A percentile compares a stretch with the other conserved stretches of the same genome.
Conservation (phyloP, 2,797 vertebrate species). For the Lateolabrax maculatus region DNA sequence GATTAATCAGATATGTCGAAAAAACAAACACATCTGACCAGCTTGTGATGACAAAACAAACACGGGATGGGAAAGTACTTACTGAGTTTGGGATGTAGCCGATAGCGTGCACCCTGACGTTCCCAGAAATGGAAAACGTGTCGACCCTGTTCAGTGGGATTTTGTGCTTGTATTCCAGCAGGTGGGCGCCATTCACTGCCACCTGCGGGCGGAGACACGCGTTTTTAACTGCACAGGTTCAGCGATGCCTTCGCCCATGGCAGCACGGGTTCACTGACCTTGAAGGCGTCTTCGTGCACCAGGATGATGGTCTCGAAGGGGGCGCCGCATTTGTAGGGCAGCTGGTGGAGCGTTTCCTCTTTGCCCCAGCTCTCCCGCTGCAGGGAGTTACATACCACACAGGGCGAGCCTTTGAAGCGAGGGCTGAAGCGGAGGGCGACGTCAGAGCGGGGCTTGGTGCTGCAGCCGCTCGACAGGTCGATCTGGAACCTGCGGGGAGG, state of each 20-base stretch:
- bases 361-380: constrained; percentile 90
- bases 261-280: constrained; percentile 82
- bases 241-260: neutral
- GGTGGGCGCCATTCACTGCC: constrained; percentile 91
- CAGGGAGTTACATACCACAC: constrained; percentile 92
- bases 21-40: neutral
- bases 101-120: constrained; percentile 88
- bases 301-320: constrained; percentile 93
- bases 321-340: constrained; percentile 92
- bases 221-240: neutral
- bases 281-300: constrained; percentile 90
- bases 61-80: constrained; percentile 56
- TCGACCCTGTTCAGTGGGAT: constrained; percentile 88
- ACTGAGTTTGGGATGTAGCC: constrained; percentile 91
- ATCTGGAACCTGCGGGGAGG: constrained; percentile 92
- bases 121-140: constrained; percentile 93
- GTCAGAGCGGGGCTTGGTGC: constrained; percentile 92
- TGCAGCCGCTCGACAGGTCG: constrained; percentile 94
- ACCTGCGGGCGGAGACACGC: constrained; percentile 83
- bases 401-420: constrained; percentile 88
- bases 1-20: neutral
- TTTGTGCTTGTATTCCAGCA: constrained; percentile 93
- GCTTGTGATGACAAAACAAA: neutral
- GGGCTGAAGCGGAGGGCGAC: constrained; percentile 95
- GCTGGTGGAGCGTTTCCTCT: constrained; percentile 91